Base-by-base conservation (phyloP, 2,113 vertebrate genomes). In the Cariama cristata region DNA sequence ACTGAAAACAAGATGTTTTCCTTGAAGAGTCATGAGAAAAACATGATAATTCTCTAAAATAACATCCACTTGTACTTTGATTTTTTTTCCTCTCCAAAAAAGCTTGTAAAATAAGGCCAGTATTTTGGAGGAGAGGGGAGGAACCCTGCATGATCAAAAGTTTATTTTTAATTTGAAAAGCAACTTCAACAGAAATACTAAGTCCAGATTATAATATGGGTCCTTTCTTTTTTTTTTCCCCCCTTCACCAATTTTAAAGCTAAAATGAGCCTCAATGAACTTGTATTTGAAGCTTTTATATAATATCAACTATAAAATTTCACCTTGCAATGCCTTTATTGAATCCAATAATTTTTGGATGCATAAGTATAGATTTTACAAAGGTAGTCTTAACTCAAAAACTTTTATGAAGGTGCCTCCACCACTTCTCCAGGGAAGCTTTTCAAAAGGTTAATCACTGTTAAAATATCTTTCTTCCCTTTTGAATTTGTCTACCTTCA, bases 271-370 rank as follows among this genome's bases (percentile, higher is more conserved):
- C 12, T 94, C 94, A 95, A 91, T 89, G 52, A 71, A 81, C 79
- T 93, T 91, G 64, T 94, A 60, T 93, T 94, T 93, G 68, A 96
- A 86, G 11, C 4, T 76, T 8, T 62, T 73, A 47, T 80, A 90
- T 77, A 95, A 83, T 88, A 94, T 56, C 16, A 58, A 56, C 72
- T 64, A 92, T 95, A 95, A 96, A 97, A 95, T 91, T 95, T 97
- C 90, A 95, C 95, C 88, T 97, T 95, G 90, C 33, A 79, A 60
- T 80, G 63, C 79, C n/a, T 97, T 96, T 63, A 81, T 23, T 83
- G 79, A 91, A 77, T 93, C 44, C 24, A 91, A 86, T 95, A 86
- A 45, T 92, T 96, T 97, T 94, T 94, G 76, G 64, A 86, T 89
- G 47, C 93, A 89, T 92, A 93, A 81, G 71, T 93, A 90, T 85